Base-by-base conservation (phyloP, 1,140 invertebrate genomes). In the Drosophila littoralis region DNA sequence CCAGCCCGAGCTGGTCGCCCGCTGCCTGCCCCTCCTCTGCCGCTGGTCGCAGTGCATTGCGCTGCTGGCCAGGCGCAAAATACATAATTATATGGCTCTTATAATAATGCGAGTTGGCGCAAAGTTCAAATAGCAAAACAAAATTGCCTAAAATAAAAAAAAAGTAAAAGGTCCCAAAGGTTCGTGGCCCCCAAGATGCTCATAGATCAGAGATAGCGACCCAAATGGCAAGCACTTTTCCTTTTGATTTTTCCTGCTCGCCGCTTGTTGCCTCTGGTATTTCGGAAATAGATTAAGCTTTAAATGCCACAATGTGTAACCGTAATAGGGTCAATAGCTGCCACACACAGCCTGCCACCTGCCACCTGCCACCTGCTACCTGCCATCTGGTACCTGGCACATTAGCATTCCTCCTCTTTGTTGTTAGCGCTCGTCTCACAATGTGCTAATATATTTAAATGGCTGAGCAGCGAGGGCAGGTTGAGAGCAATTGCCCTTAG, bases 71-170 rank as follows among this genome's bases (percentile, higher is more conserved):
- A 75, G 42, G 60, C 63, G 63, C 22, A 66, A 86, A 85, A 85
- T 85, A 74, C 83, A 88, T 82, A 82, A 82, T 88, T 88, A 85
- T 82, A 75, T 82, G 71, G 54, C 71, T 66, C 67, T 79, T 88
- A 79, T 85, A 73, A 79, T 88, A 85, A 85, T 85, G 82, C 71
- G 71, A 85, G 82, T 88, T 88, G 57, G 75, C 51, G 48, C 60
- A 88, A 81, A 85, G 67, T 88, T 82, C 35, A 84, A 74, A 70
- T 73, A 75, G 57, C 50, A 51, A 74, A 77, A 63, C 45, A 50
- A 22, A 46, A 73, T 61, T 38, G 9, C 15, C 38, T 45, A 22
- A 42, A 33, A 52, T 45, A 17, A 45, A 17, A 61, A 40, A 7
- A 40, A 51, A 63, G 22, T 35, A 33, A 69, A 70, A 52, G 1